These are phyloP conservation scores for Tribolium madens DNA, from an alignment of 1,140 invertebrate genomes.

Conservation along the genomic window DNA sequence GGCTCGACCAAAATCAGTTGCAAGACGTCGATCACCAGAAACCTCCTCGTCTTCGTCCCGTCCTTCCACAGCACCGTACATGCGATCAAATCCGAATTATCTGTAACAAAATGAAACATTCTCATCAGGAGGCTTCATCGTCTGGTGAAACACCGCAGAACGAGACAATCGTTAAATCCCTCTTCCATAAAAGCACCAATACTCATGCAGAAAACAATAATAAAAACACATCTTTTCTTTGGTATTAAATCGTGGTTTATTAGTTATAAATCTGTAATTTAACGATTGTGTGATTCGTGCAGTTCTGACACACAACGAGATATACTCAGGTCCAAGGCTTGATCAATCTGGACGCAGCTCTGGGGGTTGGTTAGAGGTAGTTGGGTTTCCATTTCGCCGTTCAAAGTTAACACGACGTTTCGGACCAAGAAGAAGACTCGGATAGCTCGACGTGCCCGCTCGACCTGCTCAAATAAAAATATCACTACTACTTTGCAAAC, in stretches of 20 bases:
- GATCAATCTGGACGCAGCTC: slow-evolving; percentile 90
- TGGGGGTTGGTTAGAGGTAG: slow-evolving; percentile 93
- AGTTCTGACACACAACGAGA: slow-evolving; percentile 65
- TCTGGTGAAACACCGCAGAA: slow-evolving; percentile 48
- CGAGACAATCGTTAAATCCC: slow-evolving; percentile 53
- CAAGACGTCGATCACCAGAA: slow-evolving; percentile 93
- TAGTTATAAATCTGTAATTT: slow-evolving; percentile 27
- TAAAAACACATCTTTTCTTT: too few relatives aligned
- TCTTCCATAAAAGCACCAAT: neutral
- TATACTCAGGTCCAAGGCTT: slow-evolving; percentile 94
- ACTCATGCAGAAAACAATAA: slow-evolving; percentile 1
- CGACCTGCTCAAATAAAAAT: slow-evolving; percentile 73
- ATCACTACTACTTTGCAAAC: too few relatives aligned
- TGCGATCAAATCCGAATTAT: slow-evolving; percentile 96
- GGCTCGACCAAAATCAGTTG: slow-evolving; percentile 98
- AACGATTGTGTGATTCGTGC: slow-evolving; percentile 61
- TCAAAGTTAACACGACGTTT: slow-evolving; percentile 83
- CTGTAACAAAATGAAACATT: slow-evolving; percentile 70
- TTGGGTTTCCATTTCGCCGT: slow-evolving; percentile 86
- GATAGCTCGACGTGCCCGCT: slow-evolving; percentile 92
- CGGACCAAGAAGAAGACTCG: slow-evolving; percentile 94
- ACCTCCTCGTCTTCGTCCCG: slow-evolving; percentile 88
- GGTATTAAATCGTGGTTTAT: neutral
- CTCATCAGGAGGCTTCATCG: slow-evolving; percentile 56
- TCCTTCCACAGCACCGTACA: slow-evolving; percentile 94